Base-by-base conservation (phyloP, 2,113 vertebrate species). In the Pollachius pollachius region DNA sequence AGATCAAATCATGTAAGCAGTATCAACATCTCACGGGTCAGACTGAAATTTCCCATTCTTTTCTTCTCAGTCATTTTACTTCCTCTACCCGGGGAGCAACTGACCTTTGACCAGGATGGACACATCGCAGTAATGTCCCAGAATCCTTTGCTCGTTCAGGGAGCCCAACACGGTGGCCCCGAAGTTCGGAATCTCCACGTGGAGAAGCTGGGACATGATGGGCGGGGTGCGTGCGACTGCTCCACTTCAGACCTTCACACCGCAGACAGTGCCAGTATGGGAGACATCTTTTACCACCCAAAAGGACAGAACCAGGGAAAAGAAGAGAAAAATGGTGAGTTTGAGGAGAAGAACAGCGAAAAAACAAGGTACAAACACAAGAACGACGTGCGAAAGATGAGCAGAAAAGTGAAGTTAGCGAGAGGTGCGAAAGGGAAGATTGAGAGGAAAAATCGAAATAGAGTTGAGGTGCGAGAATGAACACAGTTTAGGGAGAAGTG, bases 131-230 rank as follows among this genome's bases (percentile, higher is more conserved):
- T 98, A 97, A 17, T 98, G 96, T 78, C 97, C 97, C 92, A 95
- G 92, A 74, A 99, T 93, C 5, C 97, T 89, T 89, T 99, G 97
- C 92, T 98, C 97, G 0, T 98, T 99, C 15, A 99, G 92, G 85
- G 95, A 97, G 89, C 96, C 96, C 77, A 99, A 90, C 70, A 99
- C 97, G 0, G 96, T 97, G 93, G 92, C 98, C 90, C 97, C 97
- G 0, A 98, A 99, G 93, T 98, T 99, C 69, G 97, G 97, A 86
- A 99, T 98, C 92, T 99, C 97, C 86, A 98, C 94, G 88, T 98
- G 97, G 89, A 99, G 93, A 94, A 96, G 93, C 93, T 99, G 97
- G 76, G 97, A 95, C 97, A 99, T 98, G 94, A 79, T 85, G 92
- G 80, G 78, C 58, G 75, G 89, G 18, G 82, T 71, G 64, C 73